Conservation (phyloP, 2,888 invertebrate genomes). For the Mimumesa dahlbomi region DNA sequence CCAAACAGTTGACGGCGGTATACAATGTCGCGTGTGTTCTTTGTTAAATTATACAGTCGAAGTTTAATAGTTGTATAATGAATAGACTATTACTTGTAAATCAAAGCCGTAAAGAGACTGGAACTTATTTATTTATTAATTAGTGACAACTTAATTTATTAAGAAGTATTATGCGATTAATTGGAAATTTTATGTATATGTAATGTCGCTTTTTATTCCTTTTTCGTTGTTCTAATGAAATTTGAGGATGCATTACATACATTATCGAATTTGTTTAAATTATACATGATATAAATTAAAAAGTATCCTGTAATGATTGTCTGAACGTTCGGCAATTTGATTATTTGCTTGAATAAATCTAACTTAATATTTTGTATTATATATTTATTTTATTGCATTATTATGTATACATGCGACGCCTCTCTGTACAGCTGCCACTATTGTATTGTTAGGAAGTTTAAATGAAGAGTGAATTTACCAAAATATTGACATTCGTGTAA, state of each 20-base stretch:
- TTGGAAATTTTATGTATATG: conserved; percentile 13
- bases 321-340: conserved; percentile 22
- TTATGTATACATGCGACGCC: conserved; percentile 43
- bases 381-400: conserved; percentile 28
- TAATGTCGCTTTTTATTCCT: conserved; percentile 10
- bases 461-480: conserved; percentile 42
- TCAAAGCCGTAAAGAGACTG: conserved; percentile 72
- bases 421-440: conserved; percentile 59
- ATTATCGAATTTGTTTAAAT: conserved; percentile 18
- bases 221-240: conserved; percentile 15
- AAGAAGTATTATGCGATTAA: conserved; percentile 9
- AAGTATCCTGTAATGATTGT: conserved; percentile 34
- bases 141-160: conserved; percentile 15
- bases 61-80: conserved; percentile 65
- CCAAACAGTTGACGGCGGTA: conserved; percentile 50
- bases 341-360: conserved; percentile 22
- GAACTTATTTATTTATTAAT: conserved; percentile 49
- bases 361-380: conserved; percentile 12
- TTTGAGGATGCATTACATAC: conserved; percentile 3
- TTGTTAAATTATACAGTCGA: conserved; percentile 66
- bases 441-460: conserved; percentile 46
- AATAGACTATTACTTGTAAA: conserved; percentile 64
- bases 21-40: conserved; percentile 64
- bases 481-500: conserved; percentile 42
- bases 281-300: conserved; percentile 20